Evolutionary conservation across 2,113 vertebrate species (phyloP), one percentile per base, ranked within the genome.

Genomic region (Chloropsis cyanopogon): DNA sequence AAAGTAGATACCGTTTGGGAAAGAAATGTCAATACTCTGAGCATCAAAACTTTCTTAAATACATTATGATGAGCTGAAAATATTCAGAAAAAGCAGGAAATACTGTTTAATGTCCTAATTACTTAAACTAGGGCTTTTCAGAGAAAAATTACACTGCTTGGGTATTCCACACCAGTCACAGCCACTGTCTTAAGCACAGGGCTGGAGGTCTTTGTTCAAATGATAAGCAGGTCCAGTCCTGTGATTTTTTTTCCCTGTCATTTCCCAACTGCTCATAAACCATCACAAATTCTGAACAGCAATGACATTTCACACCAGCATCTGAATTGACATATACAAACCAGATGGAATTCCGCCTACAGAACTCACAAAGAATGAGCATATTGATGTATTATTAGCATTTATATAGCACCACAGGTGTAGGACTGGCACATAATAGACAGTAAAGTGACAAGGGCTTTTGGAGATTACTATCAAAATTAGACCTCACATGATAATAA

Each of bases 341-440:
- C 81, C 96, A 96, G 95, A 95, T 95, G 96, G 96, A 89, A 94
- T 83, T 86, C 95, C 90, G 95, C 95, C 93, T 91, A 92, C 90
- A 89, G 66, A 82, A 61, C 54, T 42, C 61, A 39, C 7, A 82
- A 93, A 92, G 83, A 95, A 94, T 87, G 85, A 94, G 47, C 89
- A 85, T 83, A 84, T 83, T 87, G 86, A 49, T 76, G 63, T 78
- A 94, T 96, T 96, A 93, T 92, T 94, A 92, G 85, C 81, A 76
- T 84, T 93, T 93, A 84, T 94, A 86, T 54, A 92, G 93, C 93
- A 94, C 49, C 65, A 82, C 93, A 93, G 88, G 90, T 95, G 86
- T 92, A 80, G 86, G 85, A 87, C 60, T 93, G 82, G 80, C 90
- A 95, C 33, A 81, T 92, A 95, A 96, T 86, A 96, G 94, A 90